A percentile compares a stretch with the other conserved stretches of the same genome.
phyloP scores from a whole-genome alignment of 2,888 invertebrate genomes.

The Tryphoninae sp. region DNA sequence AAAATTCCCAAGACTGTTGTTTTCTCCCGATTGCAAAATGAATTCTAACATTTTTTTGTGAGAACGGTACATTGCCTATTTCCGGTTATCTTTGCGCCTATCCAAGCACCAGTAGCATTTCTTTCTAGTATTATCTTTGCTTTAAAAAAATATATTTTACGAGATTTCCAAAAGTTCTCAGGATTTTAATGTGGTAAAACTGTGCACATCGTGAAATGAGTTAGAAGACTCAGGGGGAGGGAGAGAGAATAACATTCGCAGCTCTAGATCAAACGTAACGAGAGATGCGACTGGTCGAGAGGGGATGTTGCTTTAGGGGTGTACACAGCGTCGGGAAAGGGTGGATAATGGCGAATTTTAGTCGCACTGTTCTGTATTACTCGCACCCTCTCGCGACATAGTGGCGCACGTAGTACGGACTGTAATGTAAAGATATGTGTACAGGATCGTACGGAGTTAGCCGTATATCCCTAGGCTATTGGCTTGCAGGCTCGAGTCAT shows the following conservation, averaged over 20 bases:
- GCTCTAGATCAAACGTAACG: slow-evolving; percentile 70
- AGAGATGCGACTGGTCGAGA: slow-evolving; percentile 55
- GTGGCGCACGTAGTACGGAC: slow-evolving; percentile 14
- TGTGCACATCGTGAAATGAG: neutral
- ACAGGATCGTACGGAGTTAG: slow-evolving; percentile 27
- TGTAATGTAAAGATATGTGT: slow-evolving; percentile 55
- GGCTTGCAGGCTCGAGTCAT: slow-evolving; percentile 42
- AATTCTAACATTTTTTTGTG: too few species aligned
- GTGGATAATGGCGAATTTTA: slow-evolving; percentile 66
- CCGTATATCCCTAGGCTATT: slow-evolving; percentile 41
- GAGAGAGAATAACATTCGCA: slow-evolving; percentile 47
- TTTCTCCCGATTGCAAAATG: too few species aligned
- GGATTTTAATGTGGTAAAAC: neutral
- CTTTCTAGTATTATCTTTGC: slow-evolving; percentile 1
- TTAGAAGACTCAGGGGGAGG: neutral
- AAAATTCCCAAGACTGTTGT: too few species aligned
- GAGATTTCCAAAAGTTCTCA: slow-evolving; percentile 33
- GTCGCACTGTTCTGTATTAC: slow-evolving; percentile 44
- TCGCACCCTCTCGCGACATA: slow-evolving; percentile 30
- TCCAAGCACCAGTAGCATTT: neutral
- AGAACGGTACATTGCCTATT: too few species aligned
- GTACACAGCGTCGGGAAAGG: slow-evolving; percentile 38
- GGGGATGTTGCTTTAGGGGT: slow-evolving; percentile 37
- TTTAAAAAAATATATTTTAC: slow-evolving; percentile 50
- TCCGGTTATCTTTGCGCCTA: too few species aligned